A percentile compares a stretch with the other conserved stretches of the same genome.
Evolutionary conservation across 2,888 invertebrate species (phyloP).

Genomic region (Lasioglossum lativentre): DNA sequence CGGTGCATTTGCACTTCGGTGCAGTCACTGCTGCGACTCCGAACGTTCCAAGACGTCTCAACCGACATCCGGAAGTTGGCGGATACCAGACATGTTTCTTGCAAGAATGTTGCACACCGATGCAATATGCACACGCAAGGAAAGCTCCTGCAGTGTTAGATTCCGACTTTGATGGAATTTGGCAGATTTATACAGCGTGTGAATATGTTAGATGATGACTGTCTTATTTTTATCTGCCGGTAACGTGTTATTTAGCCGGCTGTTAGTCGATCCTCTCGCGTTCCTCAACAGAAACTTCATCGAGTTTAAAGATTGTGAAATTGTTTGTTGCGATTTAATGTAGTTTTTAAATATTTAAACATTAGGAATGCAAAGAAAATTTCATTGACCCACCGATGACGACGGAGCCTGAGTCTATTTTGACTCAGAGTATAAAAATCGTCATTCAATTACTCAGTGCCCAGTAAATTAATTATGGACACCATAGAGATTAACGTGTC

Average conservation of each 20-base stretch:
- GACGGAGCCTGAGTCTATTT: too few relatives aligned
- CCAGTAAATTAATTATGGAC: too few relatives aligned
- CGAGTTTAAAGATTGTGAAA: background rate
- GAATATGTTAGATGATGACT: background rate
- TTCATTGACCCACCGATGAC: too few relatives aligned
- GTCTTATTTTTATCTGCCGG: background rate
- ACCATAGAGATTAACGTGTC: too few relatives aligned
- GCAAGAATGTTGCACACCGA: background rate
- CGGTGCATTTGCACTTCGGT: background rate
- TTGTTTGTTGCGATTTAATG: background rate
- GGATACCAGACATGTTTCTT: background rate
- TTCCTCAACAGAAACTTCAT: background rate
- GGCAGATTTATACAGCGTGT: background rate
- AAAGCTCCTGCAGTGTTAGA: background rate
- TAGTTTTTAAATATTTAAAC: background rate
- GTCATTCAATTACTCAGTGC: too few relatives aligned
- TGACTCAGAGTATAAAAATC: too few relatives aligned
- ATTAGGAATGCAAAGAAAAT: too few relatives aligned
- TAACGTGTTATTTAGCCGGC: background rate
- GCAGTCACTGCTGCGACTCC: background rate
- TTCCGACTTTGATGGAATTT: background rate
- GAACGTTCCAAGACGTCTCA: background rate
- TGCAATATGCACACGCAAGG: background rate
- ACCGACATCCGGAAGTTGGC: background rate
- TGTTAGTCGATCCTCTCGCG: background rate